Evolutionary conservation across 2,888 invertebrate species (phyloP), one percentile per base, ranked within the genome.

Genomic region (Drosophila cracens): DNA sequence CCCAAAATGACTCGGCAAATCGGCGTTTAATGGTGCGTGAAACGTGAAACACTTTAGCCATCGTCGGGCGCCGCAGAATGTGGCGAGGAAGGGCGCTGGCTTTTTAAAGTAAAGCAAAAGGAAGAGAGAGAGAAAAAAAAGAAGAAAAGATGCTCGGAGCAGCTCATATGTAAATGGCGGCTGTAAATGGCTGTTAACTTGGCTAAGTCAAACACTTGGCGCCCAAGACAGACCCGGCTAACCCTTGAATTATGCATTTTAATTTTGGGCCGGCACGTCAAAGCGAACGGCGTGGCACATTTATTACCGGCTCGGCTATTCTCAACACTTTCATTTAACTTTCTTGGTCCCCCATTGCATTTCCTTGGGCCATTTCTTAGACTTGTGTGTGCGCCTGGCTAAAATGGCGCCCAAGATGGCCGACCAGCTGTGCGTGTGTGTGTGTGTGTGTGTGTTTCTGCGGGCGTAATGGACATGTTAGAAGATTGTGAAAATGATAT

Each of bases 391-490:
- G 73, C 52, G 72, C 58, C 36, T 11, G 46, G 38, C 57, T 48
- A 70, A 77, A 78, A 71, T 75, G 79, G 76, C 79, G 76, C 74
- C 46, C 72, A 74, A 85, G 82, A 75, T 75, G 72, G 63, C 74
- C 70, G 60, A 69, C 56, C 70, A 58, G 72, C 74, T 77, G 51
- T 27, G 43, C 10, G 48, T 21, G 18, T 5, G 52, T 38, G 56
- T 36, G 48, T 36, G 46, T 43, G 62, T 65, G 54, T 40, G 72
- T 43, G 62, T 65, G 54, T 40, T 67, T 31, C 75, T 75, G 73
- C 74, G 74, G 85, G 82, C 87, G 85, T 88, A 87, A 86, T 87
- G 88, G 87, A 88, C 88, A 88, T 85, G 85, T 85, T 85, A 85
- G 85, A 84, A 81, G 87, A 74, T 87, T 82, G 82, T 79, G 83